These are phyloP conservation scores for Drosophila azteca DNA, from an alignment of 1,140 invertebrate genomes.

Conservation along the genomic window DNA sequence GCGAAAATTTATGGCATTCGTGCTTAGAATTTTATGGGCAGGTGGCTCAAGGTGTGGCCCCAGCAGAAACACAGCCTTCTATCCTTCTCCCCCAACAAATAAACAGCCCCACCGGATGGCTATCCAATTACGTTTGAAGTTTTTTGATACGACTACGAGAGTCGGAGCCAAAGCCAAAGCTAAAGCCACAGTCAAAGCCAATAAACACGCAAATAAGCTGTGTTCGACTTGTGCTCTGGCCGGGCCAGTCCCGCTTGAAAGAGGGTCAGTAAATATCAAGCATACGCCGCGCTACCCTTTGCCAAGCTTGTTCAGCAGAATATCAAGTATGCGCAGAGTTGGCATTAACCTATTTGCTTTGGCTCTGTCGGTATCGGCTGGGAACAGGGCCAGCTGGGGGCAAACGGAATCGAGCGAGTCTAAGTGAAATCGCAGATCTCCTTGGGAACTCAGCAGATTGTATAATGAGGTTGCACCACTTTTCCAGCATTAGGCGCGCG, in stretches of 20 bases:
- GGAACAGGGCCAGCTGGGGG: constrained; percentile 1
- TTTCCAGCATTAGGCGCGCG: constrained; percentile 12
- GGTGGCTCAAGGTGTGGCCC: constrained; percentile 60
- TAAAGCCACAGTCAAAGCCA: constrained; percentile 52
- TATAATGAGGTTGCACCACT: constrained; percentile 30
- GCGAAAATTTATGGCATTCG: constrained; percentile 76
- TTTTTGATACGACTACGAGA: constrained; percentile 39
- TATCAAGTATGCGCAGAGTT: constrained; percentile 39
- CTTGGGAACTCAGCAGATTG: constrained; percentile 11
- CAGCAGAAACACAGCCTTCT: constrained; percentile 17
- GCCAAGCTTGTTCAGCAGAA: constrained; percentile 6
- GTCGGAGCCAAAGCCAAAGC: constrained; percentile 20
- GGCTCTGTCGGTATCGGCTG: background rate
- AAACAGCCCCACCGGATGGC: constrained; percentile 33
- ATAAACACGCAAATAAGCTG: constrained; percentile 79
- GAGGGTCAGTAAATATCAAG: constrained; percentile 43
- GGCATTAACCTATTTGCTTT: constrained; percentile 3
- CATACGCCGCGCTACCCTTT: constrained; percentile 37
- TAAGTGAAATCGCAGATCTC: background rate
- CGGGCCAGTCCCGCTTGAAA: constrained; percentile 10
- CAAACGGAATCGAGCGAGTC: constrained; percentile 1
- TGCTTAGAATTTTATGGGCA: constrained; percentile 71
- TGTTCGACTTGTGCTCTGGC: constrained; percentile 30
- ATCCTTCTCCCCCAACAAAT: constrained; percentile 32
- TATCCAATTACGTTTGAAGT: constrained; percentile 78